Evolutionary conservation across 37 sponge, comb jelly and placozoan genomes (phyloP).

Genomic region (Dysidea cf. avara): DNA sequence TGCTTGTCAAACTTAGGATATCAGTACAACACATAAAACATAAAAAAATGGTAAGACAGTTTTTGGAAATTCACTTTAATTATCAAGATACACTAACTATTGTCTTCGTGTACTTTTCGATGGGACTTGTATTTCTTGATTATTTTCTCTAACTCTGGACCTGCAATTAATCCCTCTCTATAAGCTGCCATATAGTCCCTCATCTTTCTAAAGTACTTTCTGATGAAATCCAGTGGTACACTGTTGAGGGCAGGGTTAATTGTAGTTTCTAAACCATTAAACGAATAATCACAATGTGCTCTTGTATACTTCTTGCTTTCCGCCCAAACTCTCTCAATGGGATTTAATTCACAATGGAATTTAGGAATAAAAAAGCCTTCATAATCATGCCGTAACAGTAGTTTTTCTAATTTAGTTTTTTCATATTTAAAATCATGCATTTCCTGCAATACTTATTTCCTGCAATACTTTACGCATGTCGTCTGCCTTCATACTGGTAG

Average conservation of each 20-base stretch:
- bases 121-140: too few species aligned
- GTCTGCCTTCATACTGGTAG: constrained; percentile 12
- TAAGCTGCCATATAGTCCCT: constrained; percentile 22
- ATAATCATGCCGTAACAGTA: background rate
- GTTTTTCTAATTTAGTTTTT: background rate
- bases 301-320: constrained; percentile 16
- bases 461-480: background rate
- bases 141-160: background rate
- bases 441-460: too few species aligned
- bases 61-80: too few species aligned
- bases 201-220: constrained; percentile 32
- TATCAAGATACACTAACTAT: too few species aligned
- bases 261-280: constrained; percentile 2
- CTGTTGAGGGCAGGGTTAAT: constrained; percentile 5
- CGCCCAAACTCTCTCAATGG: constrained; percentile 32
- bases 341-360: too few species aligned
- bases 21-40: too few species aligned
- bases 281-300: constrained; percentile 30
- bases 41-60: too few species aligned
- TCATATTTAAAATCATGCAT: constrained; percentile 9
- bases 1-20: too few species aligned
- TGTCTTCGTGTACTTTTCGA: too few species aligned
- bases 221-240: constrained; percentile 4
- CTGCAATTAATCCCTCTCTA: constrained; percentile 6
- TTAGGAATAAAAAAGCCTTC: background rate